phyloP scores from a whole-genome alignment of 1,140 invertebrate genomes.

The Trichonephila clavipes region DNA sequence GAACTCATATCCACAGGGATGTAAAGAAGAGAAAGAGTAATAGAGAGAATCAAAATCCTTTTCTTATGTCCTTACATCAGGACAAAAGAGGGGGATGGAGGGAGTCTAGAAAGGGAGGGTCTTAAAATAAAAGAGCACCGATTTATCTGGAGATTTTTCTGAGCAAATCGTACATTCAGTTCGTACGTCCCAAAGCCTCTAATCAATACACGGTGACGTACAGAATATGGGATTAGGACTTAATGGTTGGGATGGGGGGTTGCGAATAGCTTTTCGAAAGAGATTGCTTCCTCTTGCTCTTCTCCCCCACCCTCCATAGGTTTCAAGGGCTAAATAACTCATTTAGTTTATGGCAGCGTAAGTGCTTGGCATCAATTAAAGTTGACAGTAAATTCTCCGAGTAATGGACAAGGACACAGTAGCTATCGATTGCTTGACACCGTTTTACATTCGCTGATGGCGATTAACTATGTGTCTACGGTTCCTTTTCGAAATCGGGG shows the following conservation, averaged over 20 bases:
- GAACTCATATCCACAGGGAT: constrained; percentile 27
- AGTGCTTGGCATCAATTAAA: constrained; percentile 74
- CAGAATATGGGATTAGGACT: constrained; percentile 74
- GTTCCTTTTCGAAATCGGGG: neutral
- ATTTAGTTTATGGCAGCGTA: constrained; percentile 74
- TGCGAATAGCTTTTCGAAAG: constrained; percentile 58
- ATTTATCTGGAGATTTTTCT: constrained; percentile 67
- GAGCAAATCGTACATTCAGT: constrained; percentile 66
- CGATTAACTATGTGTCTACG: neutral
- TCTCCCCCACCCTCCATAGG: neutral
- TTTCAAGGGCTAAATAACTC: constrained; percentile 77
- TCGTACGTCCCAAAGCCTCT: constrained; percentile 71
- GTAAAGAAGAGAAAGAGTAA: constrained; percentile 28
- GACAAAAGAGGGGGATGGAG: neutral
- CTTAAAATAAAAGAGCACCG: constrained; percentile 75
- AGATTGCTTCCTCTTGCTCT: constrained; percentile 45
- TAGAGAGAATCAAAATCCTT: constrained; percentile 65
- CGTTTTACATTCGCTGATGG: constrained; percentile 16
- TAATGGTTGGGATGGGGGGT: constrained; percentile 73
- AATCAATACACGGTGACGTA: constrained; percentile 75
- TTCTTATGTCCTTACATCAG: constrained; percentile 37
- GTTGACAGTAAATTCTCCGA: constrained; percentile 71
- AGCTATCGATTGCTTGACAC: constrained; percentile 57
- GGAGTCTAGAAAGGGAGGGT: neutral
- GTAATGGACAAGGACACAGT: constrained; percentile 31